Conservation (phyloP, 2,797 vertebrate genomes). For the Mormyrus hasselquistii region DNA sequence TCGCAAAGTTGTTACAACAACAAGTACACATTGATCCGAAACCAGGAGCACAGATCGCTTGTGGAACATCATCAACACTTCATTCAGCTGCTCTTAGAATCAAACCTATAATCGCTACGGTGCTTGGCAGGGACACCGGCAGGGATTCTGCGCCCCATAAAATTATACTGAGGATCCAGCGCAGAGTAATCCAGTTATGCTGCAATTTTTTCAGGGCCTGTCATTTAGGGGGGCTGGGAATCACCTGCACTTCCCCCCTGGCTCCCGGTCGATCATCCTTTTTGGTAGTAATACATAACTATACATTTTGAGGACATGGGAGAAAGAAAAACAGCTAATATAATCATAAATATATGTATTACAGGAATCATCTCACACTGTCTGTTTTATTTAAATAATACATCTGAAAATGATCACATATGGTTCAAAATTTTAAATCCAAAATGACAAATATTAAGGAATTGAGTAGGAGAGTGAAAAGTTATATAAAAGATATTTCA, state of each 20-base stretch:
- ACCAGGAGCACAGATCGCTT: background rate
- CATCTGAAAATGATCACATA: background rate
- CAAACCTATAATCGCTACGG: background rate
- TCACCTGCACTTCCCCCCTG: background rate
- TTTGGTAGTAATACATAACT: background rate
- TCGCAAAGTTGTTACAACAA: background rate
- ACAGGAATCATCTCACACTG: background rate
- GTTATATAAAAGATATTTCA: background rate
- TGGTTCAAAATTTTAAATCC: background rate
- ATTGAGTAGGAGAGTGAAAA: background rate
- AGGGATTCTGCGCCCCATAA: background rate
- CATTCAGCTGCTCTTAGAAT: background rate
- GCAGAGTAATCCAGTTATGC: background rate
- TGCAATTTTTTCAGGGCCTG: background rate
- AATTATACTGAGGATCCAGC: background rate
- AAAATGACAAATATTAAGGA: background rate
- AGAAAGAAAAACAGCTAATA: background rate
- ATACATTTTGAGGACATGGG: background rate
- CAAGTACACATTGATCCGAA: background rate
- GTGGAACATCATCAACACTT: background rate
- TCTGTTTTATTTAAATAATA: background rate
- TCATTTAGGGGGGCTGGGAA: background rate
- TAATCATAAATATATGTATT: background rate
- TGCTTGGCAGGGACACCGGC: background rate
- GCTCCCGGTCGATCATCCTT: background rate